phyloP scores from a whole-genome alignment of 2,113 vertebrate genomes.

The Ursus arctos region DNA sequence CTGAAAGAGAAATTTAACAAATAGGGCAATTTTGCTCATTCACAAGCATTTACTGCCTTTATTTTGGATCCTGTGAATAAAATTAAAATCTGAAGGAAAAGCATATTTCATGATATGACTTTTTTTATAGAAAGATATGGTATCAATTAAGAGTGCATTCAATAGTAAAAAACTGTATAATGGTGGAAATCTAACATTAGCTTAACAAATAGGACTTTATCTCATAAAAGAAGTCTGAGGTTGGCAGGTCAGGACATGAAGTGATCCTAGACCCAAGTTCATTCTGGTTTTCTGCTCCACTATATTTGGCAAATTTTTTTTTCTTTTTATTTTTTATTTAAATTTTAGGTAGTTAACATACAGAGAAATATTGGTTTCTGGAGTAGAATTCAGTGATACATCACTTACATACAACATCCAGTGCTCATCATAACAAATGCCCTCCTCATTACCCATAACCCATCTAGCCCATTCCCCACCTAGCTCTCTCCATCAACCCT shows the following conservation, averaged over 20 bases:
- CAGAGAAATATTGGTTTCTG: too few species aligned
- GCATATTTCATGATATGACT: neutral
- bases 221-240: neutral
- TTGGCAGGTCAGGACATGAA: neutral
- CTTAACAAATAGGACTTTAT: neutral
- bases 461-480: too few species aligned
- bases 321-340: too few species aligned
- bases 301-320: neutral
- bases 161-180: neutral
- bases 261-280: neutral
- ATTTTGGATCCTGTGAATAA: constrained; percentile 53
- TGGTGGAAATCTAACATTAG: constrained; percentile 3
- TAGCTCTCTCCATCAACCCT: too few species aligned
- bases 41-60: neutral
- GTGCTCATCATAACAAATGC: too few species aligned
- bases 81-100: constrained; percentile 51
- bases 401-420: too few species aligned
- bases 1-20: constrained; percentile 28
- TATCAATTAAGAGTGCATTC: neutral
- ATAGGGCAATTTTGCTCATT: neutral
- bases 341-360: too few species aligned
- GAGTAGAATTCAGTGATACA: too few species aligned
- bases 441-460: too few species aligned
- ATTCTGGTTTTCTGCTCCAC: constrained; percentile 11
- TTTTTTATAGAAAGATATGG: neutral